Percentiles rank a stretch among this genome's conserved stretches.
phyloP scores from a whole-genome alignment of 2,888 invertebrate species.

The Folsomia manolachei region DNA sequence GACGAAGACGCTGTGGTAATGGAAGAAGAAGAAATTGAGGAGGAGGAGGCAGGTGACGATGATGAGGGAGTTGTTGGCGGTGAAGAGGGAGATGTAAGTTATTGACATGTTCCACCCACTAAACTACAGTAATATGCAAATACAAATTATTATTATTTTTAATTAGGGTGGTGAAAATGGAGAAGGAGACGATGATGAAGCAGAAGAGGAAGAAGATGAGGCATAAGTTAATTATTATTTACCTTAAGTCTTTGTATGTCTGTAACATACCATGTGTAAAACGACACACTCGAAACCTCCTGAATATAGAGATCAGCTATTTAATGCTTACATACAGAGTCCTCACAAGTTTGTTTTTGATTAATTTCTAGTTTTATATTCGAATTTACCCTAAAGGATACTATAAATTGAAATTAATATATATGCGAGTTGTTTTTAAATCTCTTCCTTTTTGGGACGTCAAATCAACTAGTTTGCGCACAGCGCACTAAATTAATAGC shows the following conservation, averaged over 20 bases:
- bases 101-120: background rate
- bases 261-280: constrained; percentile 4
- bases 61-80: constrained; percentile 10
- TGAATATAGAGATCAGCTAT: background rate
- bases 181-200: constrained; percentile 14
- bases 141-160: no score
- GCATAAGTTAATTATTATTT: background rate
- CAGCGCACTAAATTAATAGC: no score
- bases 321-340: background rate
- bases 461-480: no score
- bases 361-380: background rate
- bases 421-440: no score
- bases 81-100: constrained; percentile 11
- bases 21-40: constrained; percentile 19
- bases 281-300: background rate
- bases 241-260: background rate
- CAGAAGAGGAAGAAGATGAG: constrained; percentile 14
- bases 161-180: constrained; percentile 16
- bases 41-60: constrained; percentile 3
- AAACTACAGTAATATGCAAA: background rate
- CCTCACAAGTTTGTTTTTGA: background rate
- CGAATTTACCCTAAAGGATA: no score
- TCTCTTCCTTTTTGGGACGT: no score
- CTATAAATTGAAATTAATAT: no score
- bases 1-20: constrained; percentile 12